A percentile compares a stretch with the other conserved stretches of the same genome.
These are phyloP conservation scores for Desmodus rotundus DNA, from an alignment of 2,113 vertebrate genomes.

Conservation along the genomic window DNA sequence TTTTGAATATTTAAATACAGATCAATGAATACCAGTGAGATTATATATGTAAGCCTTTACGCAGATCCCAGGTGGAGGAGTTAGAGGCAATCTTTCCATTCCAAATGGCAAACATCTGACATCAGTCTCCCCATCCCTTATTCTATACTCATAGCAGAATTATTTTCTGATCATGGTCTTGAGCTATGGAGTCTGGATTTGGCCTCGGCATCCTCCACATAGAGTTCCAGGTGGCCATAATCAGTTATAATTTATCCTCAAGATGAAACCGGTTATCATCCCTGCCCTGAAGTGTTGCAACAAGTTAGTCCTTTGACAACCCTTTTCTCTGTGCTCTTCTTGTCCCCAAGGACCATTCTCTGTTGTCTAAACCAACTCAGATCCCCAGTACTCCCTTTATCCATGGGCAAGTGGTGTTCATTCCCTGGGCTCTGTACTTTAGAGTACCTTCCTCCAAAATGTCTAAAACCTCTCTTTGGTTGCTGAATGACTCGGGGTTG, in stretches of 20 bases:
- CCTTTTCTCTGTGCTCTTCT: neutral
- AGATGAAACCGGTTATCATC: neutral
- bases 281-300: neutral
- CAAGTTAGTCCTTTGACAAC: neutral
- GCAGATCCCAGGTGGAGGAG: neutral
- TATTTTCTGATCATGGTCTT: neutral
- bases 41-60: neutral
- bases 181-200: neutral
- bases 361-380: neutral
- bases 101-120: neutral
- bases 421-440: neutral
- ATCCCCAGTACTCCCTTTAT: neutral
- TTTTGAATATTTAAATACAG: neutral
- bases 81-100: neutral
- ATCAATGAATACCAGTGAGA: neutral
- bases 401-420: neutral
- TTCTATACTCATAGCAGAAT: neutral
- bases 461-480: neutral
- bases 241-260: neutral
- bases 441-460: neutral
- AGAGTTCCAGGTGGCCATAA: neutral
- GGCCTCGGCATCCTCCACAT: neutral
- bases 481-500: neutral
- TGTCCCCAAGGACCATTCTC: neutral
- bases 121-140: neutral